phyloP scores from a whole-genome alignment of 2,888 invertebrate species.

The Caenorhabditis uteleia region DNA sequence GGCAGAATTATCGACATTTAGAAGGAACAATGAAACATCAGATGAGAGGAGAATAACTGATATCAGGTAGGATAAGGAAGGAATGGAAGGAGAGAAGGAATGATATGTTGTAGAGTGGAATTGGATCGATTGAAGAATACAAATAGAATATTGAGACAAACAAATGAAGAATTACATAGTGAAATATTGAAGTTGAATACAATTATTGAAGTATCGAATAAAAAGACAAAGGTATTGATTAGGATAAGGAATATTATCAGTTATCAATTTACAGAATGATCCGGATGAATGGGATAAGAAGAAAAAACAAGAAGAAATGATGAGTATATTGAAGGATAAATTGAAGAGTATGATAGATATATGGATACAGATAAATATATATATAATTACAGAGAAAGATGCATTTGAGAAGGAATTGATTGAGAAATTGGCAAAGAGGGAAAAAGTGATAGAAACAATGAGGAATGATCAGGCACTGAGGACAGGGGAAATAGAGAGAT shows the following conservation, averaged over 20 bases:
- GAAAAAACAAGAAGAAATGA: conserved; percentile 24
- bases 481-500: conserved; percentile 21
- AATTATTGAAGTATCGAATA: conserved; percentile 9
- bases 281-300: conserved; percentile 23
- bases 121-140: conserved; percentile 20
- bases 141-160: conserved; percentile 6
- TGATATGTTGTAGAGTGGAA: conserved; percentile 24
- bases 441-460: conserved; percentile 29
- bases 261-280: conserved; percentile 17
- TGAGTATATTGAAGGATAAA: conserved; percentile 9
- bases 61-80: conserved; percentile 10
- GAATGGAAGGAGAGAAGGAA: too few relatives aligned
- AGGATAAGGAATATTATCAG: neutral
- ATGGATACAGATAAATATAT: neutral
- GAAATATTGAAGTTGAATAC: conserved; percentile 38
- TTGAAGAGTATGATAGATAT: conserved; percentile 7
- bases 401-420: conserved; percentile 14
- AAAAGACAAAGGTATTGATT: conserved; percentile 9
- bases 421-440: conserved; percentile 32
- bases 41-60: conserved; percentile 26
- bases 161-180: conserved; percentile 21
- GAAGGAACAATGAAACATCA: conserved; percentile 22
- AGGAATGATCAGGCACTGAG: conserved; percentile 23
- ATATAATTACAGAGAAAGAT: conserved; percentile 30
- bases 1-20: conserved; percentile 31